phyloP scores from a whole-genome alignment of 1,140 invertebrate species.

The Halictus rubicundus region DNA sequence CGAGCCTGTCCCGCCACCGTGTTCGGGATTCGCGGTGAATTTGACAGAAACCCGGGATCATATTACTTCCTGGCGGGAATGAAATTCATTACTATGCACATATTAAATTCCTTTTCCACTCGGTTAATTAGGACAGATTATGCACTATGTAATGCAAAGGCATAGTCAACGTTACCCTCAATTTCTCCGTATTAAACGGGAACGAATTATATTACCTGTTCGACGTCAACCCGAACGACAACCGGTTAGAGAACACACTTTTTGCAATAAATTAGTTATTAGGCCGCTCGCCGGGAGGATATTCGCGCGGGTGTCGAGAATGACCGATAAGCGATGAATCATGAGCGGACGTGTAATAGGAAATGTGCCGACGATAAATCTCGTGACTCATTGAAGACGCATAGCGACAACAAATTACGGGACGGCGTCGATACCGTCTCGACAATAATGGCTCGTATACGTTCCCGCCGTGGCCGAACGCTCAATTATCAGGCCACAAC shows the following conservation, averaged over 20 bases:
- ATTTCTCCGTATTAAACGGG: neutral
- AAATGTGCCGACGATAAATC: conserved; percentile 21
- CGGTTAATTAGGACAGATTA: conserved; percentile 12
- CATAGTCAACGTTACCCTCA: neutral
- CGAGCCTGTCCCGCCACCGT: neutral
- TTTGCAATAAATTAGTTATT: too few relatives aligned
- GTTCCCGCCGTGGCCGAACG: conserved; percentile 40
- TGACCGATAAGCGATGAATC: conserved; percentile 10
- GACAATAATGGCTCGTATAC: conserved; percentile 56
- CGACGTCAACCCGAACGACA: neutral
- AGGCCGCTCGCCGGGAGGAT: too few relatives aligned
- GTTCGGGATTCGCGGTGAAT: neutral
- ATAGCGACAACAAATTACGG: conserved; percentile 37
- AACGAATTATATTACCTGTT: conserved; percentile 1
- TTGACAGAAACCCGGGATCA: neutral
- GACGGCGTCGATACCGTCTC: conserved; percentile 45
- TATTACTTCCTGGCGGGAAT: neutral
- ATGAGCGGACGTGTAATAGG: too few relatives aligned
- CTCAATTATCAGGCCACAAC: conserved; percentile 58
- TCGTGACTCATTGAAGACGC: conserved; percentile 30
- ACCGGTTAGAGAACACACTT: too few relatives aligned
- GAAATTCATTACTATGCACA: conserved; percentile 2
- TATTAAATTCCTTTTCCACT: neutral
- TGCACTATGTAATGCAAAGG: neutral
- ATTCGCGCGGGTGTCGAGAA: neutral